phyloP scores from a whole-genome alignment of 2,113 vertebrate genomes.

The Holacanthus passer region DNA sequence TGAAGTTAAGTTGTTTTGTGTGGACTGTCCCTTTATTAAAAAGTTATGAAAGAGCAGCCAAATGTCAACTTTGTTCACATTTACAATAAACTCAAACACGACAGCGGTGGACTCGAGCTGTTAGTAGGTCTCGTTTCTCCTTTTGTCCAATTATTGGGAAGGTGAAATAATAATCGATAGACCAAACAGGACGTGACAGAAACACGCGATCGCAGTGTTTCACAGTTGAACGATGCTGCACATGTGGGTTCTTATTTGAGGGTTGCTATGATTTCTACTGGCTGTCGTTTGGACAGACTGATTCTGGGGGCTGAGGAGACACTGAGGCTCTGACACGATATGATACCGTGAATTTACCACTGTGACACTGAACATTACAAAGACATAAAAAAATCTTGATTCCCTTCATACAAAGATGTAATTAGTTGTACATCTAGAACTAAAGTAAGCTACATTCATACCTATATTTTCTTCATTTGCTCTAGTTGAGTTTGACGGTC shows the following conservation, averaged over 20 bases:
- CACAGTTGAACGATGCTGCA: no score
- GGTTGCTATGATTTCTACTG: no score
- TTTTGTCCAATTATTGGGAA: background rate
- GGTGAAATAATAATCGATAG: background rate
- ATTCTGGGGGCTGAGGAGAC: background rate
- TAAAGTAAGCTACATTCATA: slow-evolving; percentile 41
- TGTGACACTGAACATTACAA: slow-evolving; percentile 33
- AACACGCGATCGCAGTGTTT: no score
- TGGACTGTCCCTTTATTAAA: slow-evolving; percentile 43
- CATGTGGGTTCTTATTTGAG: no score
- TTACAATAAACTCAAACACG: slow-evolving; percentile 1
- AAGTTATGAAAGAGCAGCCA: slow-evolving; percentile 13
- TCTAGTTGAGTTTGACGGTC: slow-evolving; percentile 33
- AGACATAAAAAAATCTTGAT: slow-evolving; percentile 31
- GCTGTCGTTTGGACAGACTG: background rate
- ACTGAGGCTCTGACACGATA: slow-evolving; percentile 16
- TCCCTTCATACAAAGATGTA: slow-evolving; percentile 20
- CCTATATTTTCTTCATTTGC: background rate
- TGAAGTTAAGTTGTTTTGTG: background rate
- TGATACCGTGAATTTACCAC: background rate
- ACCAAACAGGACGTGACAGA: background rate
- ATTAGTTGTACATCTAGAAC: slow-evolving; percentile 49
- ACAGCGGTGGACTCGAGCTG: background rate
- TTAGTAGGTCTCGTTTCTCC: background rate
- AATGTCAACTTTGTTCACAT: slow-evolving; percentile 10